phyloP scores from a whole-genome alignment of 2,888 invertebrate genomes.

The Tridacna crocea region DNA sequence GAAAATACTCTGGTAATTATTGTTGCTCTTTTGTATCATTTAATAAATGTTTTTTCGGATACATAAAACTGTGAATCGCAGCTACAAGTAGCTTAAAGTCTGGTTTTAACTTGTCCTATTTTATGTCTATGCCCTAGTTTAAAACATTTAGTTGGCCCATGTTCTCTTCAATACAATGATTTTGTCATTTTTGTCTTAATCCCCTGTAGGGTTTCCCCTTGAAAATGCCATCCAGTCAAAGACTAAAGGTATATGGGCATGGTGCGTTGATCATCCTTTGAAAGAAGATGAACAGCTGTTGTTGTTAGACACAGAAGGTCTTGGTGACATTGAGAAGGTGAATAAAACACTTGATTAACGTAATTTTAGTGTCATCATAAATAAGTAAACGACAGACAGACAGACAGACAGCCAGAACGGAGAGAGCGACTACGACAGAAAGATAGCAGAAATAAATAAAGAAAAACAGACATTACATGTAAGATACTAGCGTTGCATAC shows the following conservation, averaged over 20 bases:
- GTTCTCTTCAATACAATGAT: background rate
- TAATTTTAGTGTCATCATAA: background rate
- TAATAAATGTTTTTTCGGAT: background rate
- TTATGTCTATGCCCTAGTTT: background rate
- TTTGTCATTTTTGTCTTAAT: background rate
- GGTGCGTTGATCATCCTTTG: constrained; percentile 23
- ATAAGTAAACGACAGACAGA: background rate
- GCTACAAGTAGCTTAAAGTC: background rate
- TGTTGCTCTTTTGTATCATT: background rate
- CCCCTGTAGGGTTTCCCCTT: constrained; percentile 3
- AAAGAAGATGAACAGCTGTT: constrained; percentile 5
- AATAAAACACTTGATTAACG: background rate
- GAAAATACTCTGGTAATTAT: background rate
- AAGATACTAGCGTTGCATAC: no score
- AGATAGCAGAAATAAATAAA: background rate
- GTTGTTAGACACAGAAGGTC: constrained; percentile 32
- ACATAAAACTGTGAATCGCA: background rate
- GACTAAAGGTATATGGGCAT: constrained; percentile 39
- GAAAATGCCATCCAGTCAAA: constrained; percentile 1
- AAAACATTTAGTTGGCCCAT: no score
- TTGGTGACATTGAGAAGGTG: constrained; percentile 29
- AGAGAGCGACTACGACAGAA: background rate
- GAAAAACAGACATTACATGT: background rate
- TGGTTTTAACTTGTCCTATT: background rate
- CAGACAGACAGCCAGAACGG: background rate